These are phyloP conservation scores for Corticium candelabrum DNA, from an alignment of 37 sponge, comb jelly and placozoan genomes.

Conservation along the genomic window DNA sequence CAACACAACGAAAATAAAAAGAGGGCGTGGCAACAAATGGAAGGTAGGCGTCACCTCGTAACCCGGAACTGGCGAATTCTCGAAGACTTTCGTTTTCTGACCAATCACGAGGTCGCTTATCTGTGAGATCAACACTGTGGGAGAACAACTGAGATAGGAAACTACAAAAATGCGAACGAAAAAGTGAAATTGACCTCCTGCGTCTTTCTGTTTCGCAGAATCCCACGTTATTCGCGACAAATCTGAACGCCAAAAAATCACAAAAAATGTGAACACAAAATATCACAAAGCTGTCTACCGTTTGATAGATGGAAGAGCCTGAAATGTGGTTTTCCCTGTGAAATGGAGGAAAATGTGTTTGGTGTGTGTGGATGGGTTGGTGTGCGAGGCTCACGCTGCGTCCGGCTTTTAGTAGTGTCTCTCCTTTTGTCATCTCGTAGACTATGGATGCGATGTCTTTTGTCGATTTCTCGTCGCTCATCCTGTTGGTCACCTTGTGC, in stretches of 20 bases:
- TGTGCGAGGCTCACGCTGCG: conserved; percentile 54
- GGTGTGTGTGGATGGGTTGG: too few relatives aligned
- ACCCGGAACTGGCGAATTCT: conserved; percentile 63
- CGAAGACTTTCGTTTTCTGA: conserved; percentile 65
- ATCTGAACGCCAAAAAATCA: conserved; percentile 36
- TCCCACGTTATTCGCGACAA: conserved; percentile 69
- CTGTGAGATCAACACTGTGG: conserved; percentile 62
- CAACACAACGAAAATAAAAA: too few relatives aligned
- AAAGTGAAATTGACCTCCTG: conserved; percentile 9
- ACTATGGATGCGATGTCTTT: background rate
- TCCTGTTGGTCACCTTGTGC: too few relatives aligned
- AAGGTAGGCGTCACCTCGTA: conserved; percentile 46
- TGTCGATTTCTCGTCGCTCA: too few relatives aligned
- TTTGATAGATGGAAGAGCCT: conserved; percentile 46
- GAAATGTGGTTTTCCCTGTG: conserved; percentile 72
- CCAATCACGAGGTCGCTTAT: conserved; percentile 59
- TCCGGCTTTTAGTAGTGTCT: conserved; percentile 67
- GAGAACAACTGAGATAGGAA: background rate
- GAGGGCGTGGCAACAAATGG: conserved; percentile 16
- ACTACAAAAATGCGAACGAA: background rate
- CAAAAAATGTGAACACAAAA: background rate
- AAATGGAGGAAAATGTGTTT: too few relatives aligned
- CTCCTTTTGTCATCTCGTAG: conserved; percentile 38
- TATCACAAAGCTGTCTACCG: background rate
- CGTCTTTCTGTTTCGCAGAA: conserved; percentile 44